phyloP scores from a whole-genome alignment of 2,797 vertebrate species.

The Gouania willdenowi region DNA sequence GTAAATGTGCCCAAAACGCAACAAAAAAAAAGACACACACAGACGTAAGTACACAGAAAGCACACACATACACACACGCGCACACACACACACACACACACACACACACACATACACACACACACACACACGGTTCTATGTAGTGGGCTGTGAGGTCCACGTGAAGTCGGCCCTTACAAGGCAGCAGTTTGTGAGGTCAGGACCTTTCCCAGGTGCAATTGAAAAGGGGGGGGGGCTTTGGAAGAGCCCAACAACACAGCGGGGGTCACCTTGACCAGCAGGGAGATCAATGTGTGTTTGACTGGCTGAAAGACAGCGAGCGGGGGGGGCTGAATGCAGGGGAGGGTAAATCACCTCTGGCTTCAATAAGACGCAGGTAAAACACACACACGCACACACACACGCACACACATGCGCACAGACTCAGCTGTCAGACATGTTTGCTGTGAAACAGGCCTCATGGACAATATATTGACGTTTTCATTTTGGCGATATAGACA shows the following conservation, averaged over 20 bases:
- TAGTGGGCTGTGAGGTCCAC: slow-evolving; percentile 18
- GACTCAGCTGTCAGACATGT: slow-evolving; percentile 1
- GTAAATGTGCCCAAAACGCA: no score
- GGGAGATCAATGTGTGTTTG: slow-evolving; percentile 80
- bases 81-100: slow-evolving; percentile 17
- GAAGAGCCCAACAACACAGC: slow-evolving; percentile 59
- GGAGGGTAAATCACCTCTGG: slow-evolving; percentile 68
- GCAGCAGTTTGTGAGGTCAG: slow-evolving; percentile 68
- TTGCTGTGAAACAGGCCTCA: no score
- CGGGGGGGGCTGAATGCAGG: slow-evolving; percentile 41
- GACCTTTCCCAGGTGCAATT: slow-evolving; percentile 67
- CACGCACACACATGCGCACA: not conserved
- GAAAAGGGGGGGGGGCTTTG: slow-evolving; percentile 56
- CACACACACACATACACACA: slow-evolving; percentile 8
- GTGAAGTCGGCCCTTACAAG: slow-evolving; percentile 37
- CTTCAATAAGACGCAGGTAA: slow-evolving; percentile 77
- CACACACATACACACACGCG: not conserved
- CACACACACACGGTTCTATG: slow-evolving; percentile 1
- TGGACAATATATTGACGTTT: no score
- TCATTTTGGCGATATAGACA: no score
- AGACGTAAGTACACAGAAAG: no score
- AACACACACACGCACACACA: slow-evolving; percentile 42
- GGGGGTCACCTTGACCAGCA: slow-evolving; percentile 79
- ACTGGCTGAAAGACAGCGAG: slow-evolving; percentile 54
- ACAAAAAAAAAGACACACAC: no score